phyloP scores from a whole-genome alignment of 2,797 vertebrate genomes.

The Chelmon rostratus region DNA sequence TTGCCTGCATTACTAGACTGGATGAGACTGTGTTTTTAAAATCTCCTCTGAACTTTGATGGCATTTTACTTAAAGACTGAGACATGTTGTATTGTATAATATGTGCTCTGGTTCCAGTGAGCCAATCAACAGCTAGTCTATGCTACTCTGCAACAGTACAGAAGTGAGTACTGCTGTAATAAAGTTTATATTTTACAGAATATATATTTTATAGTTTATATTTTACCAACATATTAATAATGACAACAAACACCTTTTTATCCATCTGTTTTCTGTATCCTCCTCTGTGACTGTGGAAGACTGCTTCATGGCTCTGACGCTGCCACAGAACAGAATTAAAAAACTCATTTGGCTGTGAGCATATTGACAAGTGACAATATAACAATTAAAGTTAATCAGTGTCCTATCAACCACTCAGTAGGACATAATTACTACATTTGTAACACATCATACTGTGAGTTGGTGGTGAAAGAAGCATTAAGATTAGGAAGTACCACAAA shows the following conservation, averaged over 20 bases:
- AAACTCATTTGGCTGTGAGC: not conserved
- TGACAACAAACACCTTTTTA: not conserved
- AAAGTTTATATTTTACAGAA: too few species aligned
- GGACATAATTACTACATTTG: not conserved
- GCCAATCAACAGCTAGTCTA: not conserved
- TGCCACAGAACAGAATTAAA: not conserved
- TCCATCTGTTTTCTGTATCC: not conserved
- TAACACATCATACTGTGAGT: not conserved
- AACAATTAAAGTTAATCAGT: slow-evolving; percentile 12
- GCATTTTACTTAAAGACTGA: slow-evolving; percentile 2
- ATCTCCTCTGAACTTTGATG: not conserved
- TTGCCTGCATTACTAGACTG: not conserved
- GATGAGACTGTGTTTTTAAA: not conserved
- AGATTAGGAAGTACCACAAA: not conserved
- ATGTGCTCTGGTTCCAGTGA: not conserved
- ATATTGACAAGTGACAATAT: slow-evolving; percentile 8
- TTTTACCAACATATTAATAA: not conserved
- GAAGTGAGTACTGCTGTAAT: not conserved
- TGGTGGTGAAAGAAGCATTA: not conserved
- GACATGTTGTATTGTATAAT: not conserved
- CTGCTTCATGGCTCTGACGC: not conserved
- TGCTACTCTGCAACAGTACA: not conserved
- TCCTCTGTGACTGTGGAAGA: not conserved
- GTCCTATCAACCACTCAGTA: not conserved
- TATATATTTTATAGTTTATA: too few species aligned